Conservation (phyloP, 2,113 vertebrate genomes). For the Toxotes chatareus region DNA sequence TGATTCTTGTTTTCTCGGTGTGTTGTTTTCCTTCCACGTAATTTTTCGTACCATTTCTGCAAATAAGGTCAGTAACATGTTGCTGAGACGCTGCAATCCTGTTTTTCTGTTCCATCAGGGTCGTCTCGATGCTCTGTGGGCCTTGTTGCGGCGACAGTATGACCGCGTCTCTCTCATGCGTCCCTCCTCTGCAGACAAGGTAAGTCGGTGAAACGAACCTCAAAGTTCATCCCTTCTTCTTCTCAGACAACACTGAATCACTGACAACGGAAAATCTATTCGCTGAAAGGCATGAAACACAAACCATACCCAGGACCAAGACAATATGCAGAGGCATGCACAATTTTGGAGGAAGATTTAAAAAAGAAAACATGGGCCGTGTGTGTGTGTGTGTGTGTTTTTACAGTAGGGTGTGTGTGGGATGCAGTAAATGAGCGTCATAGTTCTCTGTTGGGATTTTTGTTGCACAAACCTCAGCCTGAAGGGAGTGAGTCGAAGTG, state of each 20-base stretch:
- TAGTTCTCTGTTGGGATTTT: not conserved
- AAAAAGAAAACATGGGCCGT: too few relatives aligned
- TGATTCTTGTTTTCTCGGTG: too few relatives aligned
- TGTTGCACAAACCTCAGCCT: slow-evolving; percentile 9
- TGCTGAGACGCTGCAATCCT: not conserved
- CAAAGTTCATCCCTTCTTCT: not conserved
- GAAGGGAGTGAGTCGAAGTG: slow-evolving; percentile 22
- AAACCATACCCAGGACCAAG: too few relatives aligned
- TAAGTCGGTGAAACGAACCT: slow-evolving; percentile 66
- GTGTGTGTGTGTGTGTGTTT: not conserved
- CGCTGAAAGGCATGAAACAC: not conserved
- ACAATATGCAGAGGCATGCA: too few relatives aligned
- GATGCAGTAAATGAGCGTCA: not conserved
- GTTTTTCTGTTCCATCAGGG: slow-evolving; percentile 79
- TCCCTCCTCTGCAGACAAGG: slow-evolving; percentile 92
- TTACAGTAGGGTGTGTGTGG: slow-evolving; percentile 1
- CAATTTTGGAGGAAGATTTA: not conserved
- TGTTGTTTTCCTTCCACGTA: not conserved
- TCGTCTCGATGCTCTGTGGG: slow-evolving; percentile 94
- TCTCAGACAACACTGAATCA: not conserved
- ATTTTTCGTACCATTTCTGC: not conserved
- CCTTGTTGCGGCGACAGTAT: slow-evolving; percentile 90
- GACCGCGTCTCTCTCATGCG: slow-evolving; percentile 96
- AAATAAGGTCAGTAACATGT: not conserved
- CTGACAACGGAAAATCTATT: not conserved